These are phyloP conservation scores for Amblyopsis rosae DNA, from an alignment of 2,113 vertebrate species.

Conservation along the genomic window DNA sequence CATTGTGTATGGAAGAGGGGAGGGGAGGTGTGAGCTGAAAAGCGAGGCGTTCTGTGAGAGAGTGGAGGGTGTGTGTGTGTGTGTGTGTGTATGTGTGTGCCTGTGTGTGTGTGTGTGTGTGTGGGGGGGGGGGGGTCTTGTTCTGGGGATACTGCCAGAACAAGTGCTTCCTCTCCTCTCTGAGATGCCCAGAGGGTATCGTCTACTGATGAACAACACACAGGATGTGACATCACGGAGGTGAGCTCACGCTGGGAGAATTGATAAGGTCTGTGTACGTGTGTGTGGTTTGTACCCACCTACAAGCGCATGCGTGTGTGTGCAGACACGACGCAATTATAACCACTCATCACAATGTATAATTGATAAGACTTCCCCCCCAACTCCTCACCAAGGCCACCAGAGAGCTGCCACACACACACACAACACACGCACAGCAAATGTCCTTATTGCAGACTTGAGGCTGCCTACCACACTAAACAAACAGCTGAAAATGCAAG, in stretches of 20 bases:
- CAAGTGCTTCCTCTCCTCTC: conserved; percentile 24
- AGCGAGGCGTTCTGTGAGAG: conserved; percentile 23
- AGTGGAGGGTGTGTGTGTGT: not conserved
- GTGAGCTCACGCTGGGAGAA: conserved; percentile 8
- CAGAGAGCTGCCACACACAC: conserved; percentile 25
- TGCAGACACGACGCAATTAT: conserved; percentile 23
- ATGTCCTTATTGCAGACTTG: conserved; percentile 44
- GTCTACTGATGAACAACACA: too few species aligned
- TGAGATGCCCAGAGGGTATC: conserved; percentile 1
- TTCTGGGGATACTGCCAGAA: conserved; percentile 26
- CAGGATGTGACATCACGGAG: conserved; percentile 46
- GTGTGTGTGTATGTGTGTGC: not conserved
- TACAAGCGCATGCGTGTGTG: conserved; percentile 20
- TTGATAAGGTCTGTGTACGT: conserved; percentile 8
- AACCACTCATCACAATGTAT: conserved; percentile 60
- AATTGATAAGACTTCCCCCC: conserved; percentile 61
- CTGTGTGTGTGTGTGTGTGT: not conserved
- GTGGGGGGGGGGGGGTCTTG: conserved; percentile 5
- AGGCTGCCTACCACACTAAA: conserved; percentile 36
- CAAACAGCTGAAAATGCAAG: conserved; percentile 23
- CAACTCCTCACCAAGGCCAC: conserved; percentile 36
- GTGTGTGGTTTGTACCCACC: not conserved
- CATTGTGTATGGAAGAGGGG: not conserved
- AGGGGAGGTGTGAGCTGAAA: not conserved
- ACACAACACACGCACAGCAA: conserved; percentile 41